A percentile compares a stretch with the other conserved stretches of the same genome.
Conservation (phyloP, 2,797 vertebrate genomes). For the Columba guinea region DNA sequence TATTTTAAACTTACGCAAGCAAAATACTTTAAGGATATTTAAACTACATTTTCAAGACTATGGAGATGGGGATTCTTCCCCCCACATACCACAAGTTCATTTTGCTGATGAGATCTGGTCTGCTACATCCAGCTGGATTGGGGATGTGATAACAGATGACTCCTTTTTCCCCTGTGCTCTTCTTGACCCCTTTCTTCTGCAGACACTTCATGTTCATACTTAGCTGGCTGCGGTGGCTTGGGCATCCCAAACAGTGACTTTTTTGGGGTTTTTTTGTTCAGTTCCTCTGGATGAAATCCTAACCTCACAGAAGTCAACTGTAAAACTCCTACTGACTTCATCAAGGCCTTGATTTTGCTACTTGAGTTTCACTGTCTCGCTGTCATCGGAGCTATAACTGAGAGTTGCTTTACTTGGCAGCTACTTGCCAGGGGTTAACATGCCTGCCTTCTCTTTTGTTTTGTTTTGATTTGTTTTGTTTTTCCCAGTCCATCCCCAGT, state of each 20-base stretch:
- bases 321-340: slow-evolving; percentile 39
- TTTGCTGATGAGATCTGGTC: background rate
- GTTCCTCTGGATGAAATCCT: slow-evolving; percentile 30
- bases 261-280: background rate
- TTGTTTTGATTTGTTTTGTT: background rate
- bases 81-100: background rate
- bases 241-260: background rate
- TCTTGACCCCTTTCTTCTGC: background rate
- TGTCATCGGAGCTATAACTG: background rate
- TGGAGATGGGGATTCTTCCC: background rate
- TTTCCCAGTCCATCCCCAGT: background rate
- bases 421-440: background rate
- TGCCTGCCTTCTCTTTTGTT: slow-evolving; percentile 20
- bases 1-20: background rate
- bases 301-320: background rate
- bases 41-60: background rate
- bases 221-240: background rate
- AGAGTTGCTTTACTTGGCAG: slow-evolving; percentile 53
- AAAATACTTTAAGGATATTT: background rate
- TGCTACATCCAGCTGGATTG: background rate
- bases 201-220: background rate
- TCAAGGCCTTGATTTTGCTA: slow-evolving; percentile 8
- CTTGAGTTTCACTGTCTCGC: background rate
- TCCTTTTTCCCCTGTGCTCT: background rate
- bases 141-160: background rate